Conservation (phyloP, 2,888 invertebrate species). For the Drosophila nigricruria region DNA sequence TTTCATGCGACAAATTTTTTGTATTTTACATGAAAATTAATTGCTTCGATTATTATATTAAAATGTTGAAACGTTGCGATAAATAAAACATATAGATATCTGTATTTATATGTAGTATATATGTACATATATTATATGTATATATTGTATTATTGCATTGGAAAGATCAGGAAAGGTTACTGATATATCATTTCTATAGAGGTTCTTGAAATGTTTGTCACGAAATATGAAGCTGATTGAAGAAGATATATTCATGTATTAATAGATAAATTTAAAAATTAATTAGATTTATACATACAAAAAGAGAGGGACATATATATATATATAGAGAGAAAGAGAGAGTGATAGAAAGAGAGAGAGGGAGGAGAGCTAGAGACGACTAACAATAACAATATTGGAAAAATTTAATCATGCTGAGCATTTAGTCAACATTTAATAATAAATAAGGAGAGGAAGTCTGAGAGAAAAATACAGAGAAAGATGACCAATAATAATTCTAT, state of each 20-base stretch:
- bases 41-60: conserved; percentile 56
- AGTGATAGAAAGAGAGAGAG: background rate
- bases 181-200: background rate
- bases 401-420: too few species aligned
- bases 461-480: background rate
- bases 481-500: background rate
- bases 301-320: too few species aligned
- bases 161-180: background rate
- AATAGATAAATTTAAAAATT: too few species aligned
- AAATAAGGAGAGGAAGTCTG: background rate
- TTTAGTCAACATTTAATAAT: too few species aligned
- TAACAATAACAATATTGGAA: too few species aligned
- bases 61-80: conserved; percentile 28
- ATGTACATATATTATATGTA: background rate
- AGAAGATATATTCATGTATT: too few species aligned
- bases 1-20: conserved; percentile 53
- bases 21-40: conserved; percentile 69
- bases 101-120: background rate
- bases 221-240: background rate
- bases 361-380: too few species aligned
- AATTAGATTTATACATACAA: too few species aligned
- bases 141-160: background rate
- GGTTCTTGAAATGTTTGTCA: background rate
- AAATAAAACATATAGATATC: background rate
- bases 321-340: background rate